phyloP scores from a whole-genome alignment of 2,888 invertebrate species.

The Macropis europaea region DNA sequence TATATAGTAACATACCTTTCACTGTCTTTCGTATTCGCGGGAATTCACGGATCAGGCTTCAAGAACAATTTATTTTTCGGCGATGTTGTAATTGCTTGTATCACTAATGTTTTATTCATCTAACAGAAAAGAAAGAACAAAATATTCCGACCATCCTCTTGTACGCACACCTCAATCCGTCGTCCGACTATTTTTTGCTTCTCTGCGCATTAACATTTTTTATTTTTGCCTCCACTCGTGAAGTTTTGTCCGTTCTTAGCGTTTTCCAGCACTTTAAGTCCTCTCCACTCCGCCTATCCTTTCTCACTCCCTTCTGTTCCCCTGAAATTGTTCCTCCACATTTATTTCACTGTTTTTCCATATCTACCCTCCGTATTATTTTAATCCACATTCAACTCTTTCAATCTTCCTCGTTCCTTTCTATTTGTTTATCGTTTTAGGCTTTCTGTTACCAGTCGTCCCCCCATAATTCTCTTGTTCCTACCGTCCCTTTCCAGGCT shows the following conservation, averaged over 20 bases:
- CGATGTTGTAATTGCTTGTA: background rate
- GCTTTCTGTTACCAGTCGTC: background rate
- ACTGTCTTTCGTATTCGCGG: background rate
- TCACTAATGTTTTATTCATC: background rate
- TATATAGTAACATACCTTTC: too few species aligned
- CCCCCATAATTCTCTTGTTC: background rate
- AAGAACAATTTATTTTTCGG: background rate
- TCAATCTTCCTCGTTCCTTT: background rate
- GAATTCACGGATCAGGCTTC: background rate
- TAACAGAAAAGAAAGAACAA: background rate
- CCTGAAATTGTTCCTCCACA: background rate
- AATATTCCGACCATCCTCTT: background rate
- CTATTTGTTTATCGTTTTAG: conserved; percentile 3
- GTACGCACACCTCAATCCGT: background rate
- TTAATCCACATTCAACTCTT: conserved; percentile 17
- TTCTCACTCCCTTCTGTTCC: background rate
- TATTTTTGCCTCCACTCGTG: conserved; percentile 4
- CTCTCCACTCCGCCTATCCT: background rate
- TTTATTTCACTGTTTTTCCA: conserved; percentile 4
- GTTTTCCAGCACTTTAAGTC: conserved; percentile 1
- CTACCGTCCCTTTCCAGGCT: background rate
- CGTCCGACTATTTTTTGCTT: background rate
- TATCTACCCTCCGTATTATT: conserved; percentile 1
- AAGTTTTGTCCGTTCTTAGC: conserved; percentile 5
- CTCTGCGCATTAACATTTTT: background rate